Evolutionary conservation across 1,140 invertebrate genomes (phyloP).

Genomic region (Habropoda laboriosa): DNA sequence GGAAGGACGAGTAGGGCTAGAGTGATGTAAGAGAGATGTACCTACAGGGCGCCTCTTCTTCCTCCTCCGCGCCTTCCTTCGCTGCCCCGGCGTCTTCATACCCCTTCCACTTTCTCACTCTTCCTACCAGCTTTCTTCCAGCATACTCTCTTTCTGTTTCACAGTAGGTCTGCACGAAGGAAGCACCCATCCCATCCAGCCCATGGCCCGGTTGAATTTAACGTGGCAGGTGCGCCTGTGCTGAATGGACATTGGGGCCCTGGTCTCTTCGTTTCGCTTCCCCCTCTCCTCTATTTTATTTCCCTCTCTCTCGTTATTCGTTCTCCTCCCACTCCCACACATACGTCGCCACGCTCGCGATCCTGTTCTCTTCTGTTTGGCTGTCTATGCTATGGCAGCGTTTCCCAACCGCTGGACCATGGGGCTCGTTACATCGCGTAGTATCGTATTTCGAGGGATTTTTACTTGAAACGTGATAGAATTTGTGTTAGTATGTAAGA

Average conservation of each 20-base stretch:
- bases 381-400: constrained; percentile 45
- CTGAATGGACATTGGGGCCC: constrained; percentile 63
- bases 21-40: constrained; percentile 68
- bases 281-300: not conserved
- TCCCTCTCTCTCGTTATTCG: constrained; percentile 1
- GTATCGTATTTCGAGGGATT: not conserved
- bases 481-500: too few species aligned
- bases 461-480: not conserved
- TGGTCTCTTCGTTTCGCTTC: constrained; percentile 19
- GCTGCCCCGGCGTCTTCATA: constrained; percentile 13
- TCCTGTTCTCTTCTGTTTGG: constrained; percentile 22
- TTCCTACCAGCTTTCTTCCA: too few species aligned
- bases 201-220: constrained; percentile 62
- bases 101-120: constrained; percentile 1
- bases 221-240: constrained; percentile 69
- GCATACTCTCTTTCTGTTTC: constrained; percentile 19
- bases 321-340: constrained; percentile 13
- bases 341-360: constrained; percentile 22
- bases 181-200: constrained; percentile 41
- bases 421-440: not conserved
- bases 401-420: constrained; percentile 15
- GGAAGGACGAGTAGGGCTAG: constrained; percentile 38
- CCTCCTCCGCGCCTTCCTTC: not conserved
- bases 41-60: constrained; percentile 47
- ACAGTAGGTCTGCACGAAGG: constrained; percentile 13